Percentiles rank a stretch among this genome's conserved stretches.
These are phyloP conservation scores for Margarornis squamiger DNA, from an alignment of 2,797 vertebrate species.

Conservation along the genomic window DNA sequence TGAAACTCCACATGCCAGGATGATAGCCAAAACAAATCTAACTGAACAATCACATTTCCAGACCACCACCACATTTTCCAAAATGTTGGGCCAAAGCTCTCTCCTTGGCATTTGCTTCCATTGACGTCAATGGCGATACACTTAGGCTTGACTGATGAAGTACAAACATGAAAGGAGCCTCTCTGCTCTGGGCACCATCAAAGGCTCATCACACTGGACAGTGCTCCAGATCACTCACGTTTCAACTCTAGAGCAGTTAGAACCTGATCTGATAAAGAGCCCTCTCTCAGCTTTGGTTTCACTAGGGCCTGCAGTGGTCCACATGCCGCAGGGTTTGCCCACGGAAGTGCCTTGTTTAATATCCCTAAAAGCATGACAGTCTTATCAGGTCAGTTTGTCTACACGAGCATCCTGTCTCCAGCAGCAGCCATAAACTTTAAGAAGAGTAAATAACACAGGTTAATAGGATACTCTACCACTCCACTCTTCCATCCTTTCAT, in stretches of 20 bases:
- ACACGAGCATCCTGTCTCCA: not conserved
- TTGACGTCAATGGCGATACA: not conserved
- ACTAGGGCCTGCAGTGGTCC: not conserved
- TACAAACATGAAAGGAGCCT: not conserved
- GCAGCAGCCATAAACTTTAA: not conserved
- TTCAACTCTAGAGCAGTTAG: not conserved
- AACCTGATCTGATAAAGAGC: not conserved
- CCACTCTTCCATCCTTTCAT: not conserved
- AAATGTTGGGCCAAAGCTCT: not conserved
- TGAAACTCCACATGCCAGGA: not conserved
- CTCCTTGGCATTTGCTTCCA: not conserved
- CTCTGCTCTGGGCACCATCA: fast-evolving
- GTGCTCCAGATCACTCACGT: not conserved
- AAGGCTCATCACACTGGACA: not conserved
- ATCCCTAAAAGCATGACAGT: not conserved
- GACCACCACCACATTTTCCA: not conserved
- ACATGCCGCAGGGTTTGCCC: not conserved
- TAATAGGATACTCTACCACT: not conserved
- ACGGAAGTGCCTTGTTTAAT: not conserved
- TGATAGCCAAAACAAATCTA: not conserved
- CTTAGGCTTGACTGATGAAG: not conserved
- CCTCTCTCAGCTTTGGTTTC: not conserved
- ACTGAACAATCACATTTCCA: not conserved
- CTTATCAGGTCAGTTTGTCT: not conserved
- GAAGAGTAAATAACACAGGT: not conserved